These are phyloP conservation scores for Rattus norvegicus DNA, from an alignment of 2,113 vertebrate genomes.

Conservation along the genomic window GRCr8 NC_086024.1:82725501-82726000, in stretches of 20 bases:
- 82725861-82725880: not conserved
- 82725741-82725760: not conserved
- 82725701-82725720: not conserved
- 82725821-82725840: not conserved
- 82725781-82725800: not conserved
- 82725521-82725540: too few relatives aligned
- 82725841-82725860: not conserved
- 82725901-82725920: not conserved
- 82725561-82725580: too few relatives aligned
- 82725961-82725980: not conserved
- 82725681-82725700: constrained; percentile 4
- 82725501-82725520: too few relatives aligned
- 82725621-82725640: not conserved
- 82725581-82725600: too few relatives aligned
- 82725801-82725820: not conserved
- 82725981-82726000: not conserved
- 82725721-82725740: not conserved
- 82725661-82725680: not conserved
- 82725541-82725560: too few relatives aligned
- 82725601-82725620: constrained; percentile 19
- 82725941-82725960: not conserved
- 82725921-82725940: not conserved
- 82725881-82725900: not conserved
- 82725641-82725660: constrained; percentile 1
- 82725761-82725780: not conserved